Base-by-base conservation (phyloP, 2,888 invertebrate species). In the Microctonus hyperodae region DNA sequence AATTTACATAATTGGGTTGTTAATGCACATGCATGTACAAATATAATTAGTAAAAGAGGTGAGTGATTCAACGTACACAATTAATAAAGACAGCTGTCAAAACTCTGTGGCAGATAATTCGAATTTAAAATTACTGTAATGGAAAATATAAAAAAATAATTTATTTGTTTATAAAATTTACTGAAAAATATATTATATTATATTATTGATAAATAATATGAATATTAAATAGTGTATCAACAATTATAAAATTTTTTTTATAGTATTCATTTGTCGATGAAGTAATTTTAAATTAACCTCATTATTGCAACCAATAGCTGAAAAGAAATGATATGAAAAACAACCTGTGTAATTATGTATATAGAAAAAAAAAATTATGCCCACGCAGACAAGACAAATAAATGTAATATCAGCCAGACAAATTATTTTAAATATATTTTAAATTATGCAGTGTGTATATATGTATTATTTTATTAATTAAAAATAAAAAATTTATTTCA, bases 71-170 rank as follows among this genome's bases (percentile, higher is more conserved):
- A 61, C 56, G 61, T 66, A 48, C 51, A 61, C 31, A 35, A 61
- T 23, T 61, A 35, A 48, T 22, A 35, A 56, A 66, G 61, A 66
- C 66, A 66, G 66, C 66, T 67, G 64, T 64, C 67, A 67, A 64
- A 63, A 63, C 63, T 28, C 33, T 20, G 51, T 64, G 13, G 20
- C 13, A 23, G 25, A 13, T 23, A 5, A 23, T 31, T 55, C 20
- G 13, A 33, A 16, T 31, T 20, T 33, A 44, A 44, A 6, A 16
- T 16, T n/a, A 44, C 16, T 3, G 2, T 44, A 44, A 16, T 44
- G 16, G 16, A n/a, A n/a, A n/a, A n/a, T n/a, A 16, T 16, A 1
- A 16, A 16, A 44, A n/a, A 44, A 23, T 23, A 22, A 55, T 55
- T 55, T n/a, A n/a, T n/a, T 16, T 33, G 33, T 13, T 2, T 7